These are phyloP conservation scores for Trichonephila clavata DNA, from an alignment of 1,140 invertebrate genomes.

Conservation along the genomic window DNA sequence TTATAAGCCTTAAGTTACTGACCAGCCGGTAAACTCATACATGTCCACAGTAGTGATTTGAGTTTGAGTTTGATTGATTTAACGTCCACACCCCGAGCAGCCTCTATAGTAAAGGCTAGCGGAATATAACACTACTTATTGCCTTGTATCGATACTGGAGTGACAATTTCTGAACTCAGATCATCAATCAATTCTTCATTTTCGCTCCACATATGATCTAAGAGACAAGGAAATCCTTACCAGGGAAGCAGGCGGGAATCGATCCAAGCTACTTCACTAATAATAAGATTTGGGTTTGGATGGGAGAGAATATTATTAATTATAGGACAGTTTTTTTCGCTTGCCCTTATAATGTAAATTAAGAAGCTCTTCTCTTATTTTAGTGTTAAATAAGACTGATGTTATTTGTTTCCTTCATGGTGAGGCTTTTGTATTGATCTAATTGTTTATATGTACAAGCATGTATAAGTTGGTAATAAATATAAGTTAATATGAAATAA, in stretches of 20 bases:
- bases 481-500: no score
- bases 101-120: background rate
- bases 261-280: background rate
- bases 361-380: no score
- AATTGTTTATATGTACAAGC: no score
- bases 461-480: no score
- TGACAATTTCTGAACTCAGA: constrained; percentile 13
- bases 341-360: no score
- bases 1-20: background rate
- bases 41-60: background rate
- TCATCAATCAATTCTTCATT: constrained; percentile 48
- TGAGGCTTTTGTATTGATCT: no score
- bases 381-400: no score
- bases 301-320: no score
- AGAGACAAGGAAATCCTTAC: background rate
- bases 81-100: background rate
- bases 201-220: constrained; percentile 21
- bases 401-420: no score
- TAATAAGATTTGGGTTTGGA: no score
- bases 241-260: background rate
- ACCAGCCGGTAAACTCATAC: background rate
- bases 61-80: constrained; percentile 40
- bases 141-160: background rate
- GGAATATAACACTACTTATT: constrained; percentile 42
- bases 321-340: no score